Evolutionary conservation across 64 coral and sea anemone genomes (phyloP).

Genomic region (Montipora capricornis): DNA sequence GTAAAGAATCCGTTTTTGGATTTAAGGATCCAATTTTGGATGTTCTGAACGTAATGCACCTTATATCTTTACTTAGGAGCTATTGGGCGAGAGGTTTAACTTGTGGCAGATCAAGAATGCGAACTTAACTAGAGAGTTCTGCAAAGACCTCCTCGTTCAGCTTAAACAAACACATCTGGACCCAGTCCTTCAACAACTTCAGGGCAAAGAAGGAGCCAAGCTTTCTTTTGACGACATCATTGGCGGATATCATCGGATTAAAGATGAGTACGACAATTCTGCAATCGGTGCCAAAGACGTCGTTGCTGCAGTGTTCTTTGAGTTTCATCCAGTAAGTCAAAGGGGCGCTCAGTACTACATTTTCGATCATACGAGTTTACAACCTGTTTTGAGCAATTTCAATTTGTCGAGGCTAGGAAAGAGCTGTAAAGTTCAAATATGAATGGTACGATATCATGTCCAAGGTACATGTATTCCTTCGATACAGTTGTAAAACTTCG

Average conservation of each 20-base stretch:
- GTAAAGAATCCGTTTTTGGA: too few relatives aligned
- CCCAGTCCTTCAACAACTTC: too few relatives aligned
- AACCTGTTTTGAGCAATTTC: too few relatives aligned
- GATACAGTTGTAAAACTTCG: too few relatives aligned
- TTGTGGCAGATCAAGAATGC: constrained; percentile 6
- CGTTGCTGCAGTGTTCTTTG: constrained; percentile 60
- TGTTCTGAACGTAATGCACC: not conserved
- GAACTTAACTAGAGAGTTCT: not conserved
- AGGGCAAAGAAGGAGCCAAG: too few relatives aligned
- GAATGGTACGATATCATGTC: too few relatives aligned
- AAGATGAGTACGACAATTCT: constrained; percentile 44
- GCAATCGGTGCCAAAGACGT: constrained; percentile 57
- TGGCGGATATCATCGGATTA: constrained; percentile 23
- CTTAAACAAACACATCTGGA: too few relatives aligned
- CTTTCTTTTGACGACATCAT: constrained; percentile 52
- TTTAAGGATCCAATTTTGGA: not conserved
- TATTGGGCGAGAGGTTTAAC: not conserved
- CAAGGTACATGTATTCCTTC: too few relatives aligned
- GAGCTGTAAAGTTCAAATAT: too few relatives aligned
- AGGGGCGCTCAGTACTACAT: not conserved
- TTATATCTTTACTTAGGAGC: not conserved
- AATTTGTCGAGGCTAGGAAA: too few relatives aligned
- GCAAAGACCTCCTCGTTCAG: too few relatives aligned
- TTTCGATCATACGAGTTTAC: too few relatives aligned
- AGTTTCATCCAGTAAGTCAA: constrained; percentile 63